phyloP scores from a whole-genome alignment of 2,797 vertebrate genomes.

The Gymnothorax javanicus region DNA sequence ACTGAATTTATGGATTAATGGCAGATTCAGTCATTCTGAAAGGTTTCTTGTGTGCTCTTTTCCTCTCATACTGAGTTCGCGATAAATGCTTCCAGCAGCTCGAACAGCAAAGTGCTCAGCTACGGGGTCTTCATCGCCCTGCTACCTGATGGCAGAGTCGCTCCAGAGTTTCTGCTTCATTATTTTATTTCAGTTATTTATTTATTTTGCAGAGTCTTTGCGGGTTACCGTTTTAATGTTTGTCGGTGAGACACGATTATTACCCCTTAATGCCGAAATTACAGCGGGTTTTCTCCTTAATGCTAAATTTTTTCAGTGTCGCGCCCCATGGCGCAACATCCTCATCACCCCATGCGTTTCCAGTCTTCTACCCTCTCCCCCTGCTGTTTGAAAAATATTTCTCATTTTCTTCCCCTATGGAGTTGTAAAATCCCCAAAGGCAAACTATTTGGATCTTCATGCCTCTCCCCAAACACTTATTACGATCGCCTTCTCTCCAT shows the following conservation, averaged over 20 bases:
- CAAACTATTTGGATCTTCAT: slow-evolving; percentile 99
- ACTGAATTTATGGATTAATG: background rate
- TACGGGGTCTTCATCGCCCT: slow-evolving; percentile 68
- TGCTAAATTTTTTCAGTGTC: slow-evolving; percentile 87
- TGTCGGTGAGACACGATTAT: slow-evolving; percentile 99
- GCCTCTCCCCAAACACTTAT: slow-evolving; percentile 99
- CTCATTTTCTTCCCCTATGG: slow-evolving; percentile 99
- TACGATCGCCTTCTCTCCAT: slow-evolving; percentile 97
- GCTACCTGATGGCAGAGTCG: slow-evolving; percentile 74
- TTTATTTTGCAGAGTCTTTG: slow-evolving; percentile 83
- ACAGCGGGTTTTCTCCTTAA: slow-evolving; percentile 81
- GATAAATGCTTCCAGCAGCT: slow-evolving; percentile 56
- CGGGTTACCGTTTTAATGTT: slow-evolving; percentile 97
- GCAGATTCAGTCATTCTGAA: background rate
- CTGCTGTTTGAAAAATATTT: slow-evolving; percentile 99
- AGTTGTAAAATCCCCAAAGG: slow-evolving; percentile 99
- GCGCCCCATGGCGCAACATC: slow-evolving; percentile 99
- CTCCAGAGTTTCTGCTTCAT: slow-evolving; percentile 12
- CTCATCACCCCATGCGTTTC: slow-evolving; percentile 99
- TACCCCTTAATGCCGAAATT: slow-evolving; percentile 99
- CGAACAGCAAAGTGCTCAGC: slow-evolving; percentile 6
- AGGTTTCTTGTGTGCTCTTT: slow-evolving; percentile 56
- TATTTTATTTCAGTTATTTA: slow-evolving; percentile 72
- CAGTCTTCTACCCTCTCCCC: slow-evolving; percentile 99
- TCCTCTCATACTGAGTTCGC: slow-evolving; percentile 71